A percentile compares a stretch with the other conserved stretches of the same genome.
Evolutionary conservation across 2,888 invertebrate species (phyloP).

Genomic region (Catocala sponsa): DNA sequence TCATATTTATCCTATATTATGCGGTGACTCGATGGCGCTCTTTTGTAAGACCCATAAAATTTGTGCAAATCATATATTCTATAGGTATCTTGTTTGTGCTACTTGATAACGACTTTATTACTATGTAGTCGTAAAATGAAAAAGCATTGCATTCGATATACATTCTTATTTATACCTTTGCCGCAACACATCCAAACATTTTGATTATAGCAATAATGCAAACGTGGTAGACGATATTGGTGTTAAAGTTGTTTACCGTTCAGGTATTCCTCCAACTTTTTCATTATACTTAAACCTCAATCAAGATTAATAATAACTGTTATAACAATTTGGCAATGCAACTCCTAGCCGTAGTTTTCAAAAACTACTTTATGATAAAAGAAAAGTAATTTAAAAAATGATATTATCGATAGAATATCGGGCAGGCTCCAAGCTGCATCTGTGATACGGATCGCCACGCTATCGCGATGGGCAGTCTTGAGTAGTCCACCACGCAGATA

Average conservation of each 20-base stretch:
- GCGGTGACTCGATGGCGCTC: neutral
- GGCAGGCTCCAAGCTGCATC: conserved; percentile 22
- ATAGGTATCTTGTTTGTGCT: neutral
- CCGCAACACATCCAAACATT: no score
- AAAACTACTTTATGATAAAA: conserved; percentile 6
- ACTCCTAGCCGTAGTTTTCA: neutral
- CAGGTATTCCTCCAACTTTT: no score
- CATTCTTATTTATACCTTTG: no score
- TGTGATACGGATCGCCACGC: conserved; percentile 60
- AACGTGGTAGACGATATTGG: no score
- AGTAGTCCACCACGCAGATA: conserved; percentile 21
- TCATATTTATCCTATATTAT: conserved; percentile 7
- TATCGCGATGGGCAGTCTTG: conserved; percentile 68
- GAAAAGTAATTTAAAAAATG: conserved; percentile 39
- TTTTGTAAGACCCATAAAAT: conserved; percentile 9
- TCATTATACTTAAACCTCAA: no score
- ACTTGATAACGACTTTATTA: no score
- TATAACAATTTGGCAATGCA: neutral
- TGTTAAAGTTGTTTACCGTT: no score
- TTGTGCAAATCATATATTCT: neutral
- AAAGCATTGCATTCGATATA: no score
- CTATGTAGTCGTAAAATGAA: no score
- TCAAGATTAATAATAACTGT: neutral
- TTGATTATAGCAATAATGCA: no score
- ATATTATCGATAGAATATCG: conserved; percentile 31